Evolutionary conservation across 1,140 invertebrate species (phyloP).

Genomic region (Trigoniulus corallinus): DNA sequence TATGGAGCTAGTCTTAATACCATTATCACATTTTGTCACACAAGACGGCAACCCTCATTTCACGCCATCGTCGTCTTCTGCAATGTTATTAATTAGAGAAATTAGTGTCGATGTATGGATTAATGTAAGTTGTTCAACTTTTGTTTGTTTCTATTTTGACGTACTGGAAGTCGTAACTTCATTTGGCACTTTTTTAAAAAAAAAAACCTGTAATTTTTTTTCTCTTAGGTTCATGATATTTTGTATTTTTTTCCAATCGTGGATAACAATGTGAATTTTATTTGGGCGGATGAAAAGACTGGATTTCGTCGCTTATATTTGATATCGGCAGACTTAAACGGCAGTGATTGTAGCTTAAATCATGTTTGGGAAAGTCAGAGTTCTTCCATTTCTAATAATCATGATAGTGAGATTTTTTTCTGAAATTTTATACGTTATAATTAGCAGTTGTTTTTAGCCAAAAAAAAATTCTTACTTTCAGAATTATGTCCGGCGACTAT

Average conservation of each 20-base stretch:
- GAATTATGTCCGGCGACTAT: conserved; percentile 7
- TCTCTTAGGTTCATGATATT: conserved; percentile 56
- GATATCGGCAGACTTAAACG: conserved; percentile 35
- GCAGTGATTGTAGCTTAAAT: neutral
- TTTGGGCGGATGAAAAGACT: conserved; percentile 83
- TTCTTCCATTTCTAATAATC: neutral
- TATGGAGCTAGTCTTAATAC: conserved; percentile 40
- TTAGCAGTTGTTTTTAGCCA: neutral
- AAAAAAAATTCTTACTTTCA: no score
- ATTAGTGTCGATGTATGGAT: conserved; percentile 55
- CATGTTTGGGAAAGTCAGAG: neutral
- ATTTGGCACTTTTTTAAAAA: no score
- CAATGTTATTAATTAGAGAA: conserved; percentile 44
- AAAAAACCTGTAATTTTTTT: no score
- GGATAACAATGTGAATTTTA: conserved; percentile 41
- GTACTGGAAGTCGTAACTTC: no score
- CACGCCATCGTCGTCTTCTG: neutral
- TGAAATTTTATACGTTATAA: neutral
- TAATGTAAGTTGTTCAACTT: conserved; percentile 36
- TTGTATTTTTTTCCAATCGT: conserved; percentile 58
- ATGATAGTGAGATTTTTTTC: neutral
- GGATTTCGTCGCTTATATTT: conserved; percentile 83
- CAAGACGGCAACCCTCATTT: neutral
- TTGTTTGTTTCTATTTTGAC: no score
- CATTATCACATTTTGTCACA: conserved; percentile 14